A percentile compares a stretch with the other conserved stretches of the same genome.
Conservation (phyloP, 2,113 vertebrate species). For the Chunga burmeisteri region DNA sequence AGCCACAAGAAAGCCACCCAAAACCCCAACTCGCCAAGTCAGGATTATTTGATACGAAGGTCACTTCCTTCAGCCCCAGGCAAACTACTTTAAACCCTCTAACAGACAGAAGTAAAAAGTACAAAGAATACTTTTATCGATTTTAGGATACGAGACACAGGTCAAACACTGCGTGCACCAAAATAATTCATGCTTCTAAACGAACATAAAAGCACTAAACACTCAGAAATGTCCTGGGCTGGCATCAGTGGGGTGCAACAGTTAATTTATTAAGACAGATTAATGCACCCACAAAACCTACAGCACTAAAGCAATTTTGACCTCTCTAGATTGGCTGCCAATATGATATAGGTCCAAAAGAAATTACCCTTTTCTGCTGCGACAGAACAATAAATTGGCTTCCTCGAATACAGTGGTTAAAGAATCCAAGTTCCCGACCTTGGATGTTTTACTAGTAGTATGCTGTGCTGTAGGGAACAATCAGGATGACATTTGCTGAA, state of each 20-base stretch:
- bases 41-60: slow-evolving; percentile 54
- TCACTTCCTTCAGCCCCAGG: slow-evolving; percentile 37
- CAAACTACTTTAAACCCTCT: slow-evolving; percentile 37
- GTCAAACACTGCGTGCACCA: background rate
- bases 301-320: background rate
- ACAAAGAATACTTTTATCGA: background rate
- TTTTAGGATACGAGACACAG: background rate
- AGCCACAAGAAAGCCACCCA: slow-evolving; percentile 55
- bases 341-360: slow-evolving; percentile 72
- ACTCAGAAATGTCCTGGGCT: background rate
- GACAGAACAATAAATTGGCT: slow-evolving; percentile 77
- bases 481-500: slow-evolving; percentile 79
- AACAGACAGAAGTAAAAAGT: background rate
- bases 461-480: slow-evolving; percentile 77
- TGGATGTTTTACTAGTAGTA: slow-evolving; percentile 74
- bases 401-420: slow-evolving; percentile 73
- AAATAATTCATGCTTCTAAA: background rate
- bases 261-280: background rate
- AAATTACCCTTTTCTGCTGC: slow-evolving; percentile 62
- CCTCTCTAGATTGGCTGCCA: slow-evolving; percentile 70
- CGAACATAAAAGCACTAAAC: background rate
- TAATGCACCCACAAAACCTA: slow-evolving; percentile 4
- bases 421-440: slow-evolving; percentile 80
- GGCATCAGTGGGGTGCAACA: background rate
- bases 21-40: background rate